Base-by-base conservation (phyloP, 1,140 invertebrate genomes). In the Heterodera carotae region DNA sequence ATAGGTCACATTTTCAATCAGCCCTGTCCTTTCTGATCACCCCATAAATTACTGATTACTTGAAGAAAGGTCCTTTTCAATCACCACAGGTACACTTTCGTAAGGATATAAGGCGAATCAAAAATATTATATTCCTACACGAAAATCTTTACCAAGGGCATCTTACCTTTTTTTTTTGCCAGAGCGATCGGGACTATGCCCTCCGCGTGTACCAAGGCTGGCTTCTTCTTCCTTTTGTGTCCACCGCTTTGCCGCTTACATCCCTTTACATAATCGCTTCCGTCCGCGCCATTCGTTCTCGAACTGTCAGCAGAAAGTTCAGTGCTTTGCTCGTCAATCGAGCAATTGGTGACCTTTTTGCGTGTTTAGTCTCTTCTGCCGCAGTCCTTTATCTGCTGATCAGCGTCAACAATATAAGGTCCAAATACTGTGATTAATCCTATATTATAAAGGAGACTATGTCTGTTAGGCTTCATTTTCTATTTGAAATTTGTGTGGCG, bases 321-420 rank as follows among this genome's bases (percentile, higher is more conserved):
- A 79, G 84, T 70, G 76, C 80, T 79, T 43, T 84, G 36, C 72
- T 84, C 1, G 39, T 84, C 43, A 84, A 84, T 73, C 73, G 83
- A 71, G 64, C 83, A 27, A 74, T 81, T 36, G 83, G 83, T 33
- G 83, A 84, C 70, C 29, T 83, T 33, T 75, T 80, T 15, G 48
- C 67, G 7, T 27, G 18, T 59, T 29, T 74, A 6, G 39, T 59
- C 34, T 74, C 71, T 22, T 15, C 34, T 74, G 5, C 39, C 36
- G 29, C 56, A 22, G 64, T 74, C 59, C 36, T 60, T 34, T 74
- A 74, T 34, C 25, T 74, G 59, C 59, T 74, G 7, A 22, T 43
- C 60, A 56, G 25, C 64, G 71, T 43, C 25, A 43, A 62, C 22
- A 10, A 53, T 18, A 53, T 53, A 53, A 53, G 48, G 48, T 39